Evolutionary conservation across 2,888 invertebrate species (phyloP).

Genomic region (Ephialtes manifestator): DNA sequence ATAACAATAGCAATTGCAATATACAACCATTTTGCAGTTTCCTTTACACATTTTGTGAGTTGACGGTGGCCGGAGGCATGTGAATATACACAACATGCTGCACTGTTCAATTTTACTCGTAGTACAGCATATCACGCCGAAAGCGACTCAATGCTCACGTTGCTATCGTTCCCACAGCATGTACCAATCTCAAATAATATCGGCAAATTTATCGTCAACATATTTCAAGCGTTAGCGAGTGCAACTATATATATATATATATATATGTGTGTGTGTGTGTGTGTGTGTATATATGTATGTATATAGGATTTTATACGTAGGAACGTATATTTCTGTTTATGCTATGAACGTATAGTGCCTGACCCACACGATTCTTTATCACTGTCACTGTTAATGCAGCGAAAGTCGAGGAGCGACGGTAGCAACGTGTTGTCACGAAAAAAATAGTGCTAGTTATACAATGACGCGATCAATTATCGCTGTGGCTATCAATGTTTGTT

Average conservation of each 20-base stretch:
- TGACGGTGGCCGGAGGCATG: background rate
- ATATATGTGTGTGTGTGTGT: too few species aligned
- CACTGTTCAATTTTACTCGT: slow-evolving; percentile 47
- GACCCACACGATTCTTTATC: slow-evolving; percentile 49
- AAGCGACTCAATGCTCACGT: slow-evolving; percentile 29
- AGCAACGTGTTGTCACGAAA: slow-evolving; percentile 43
- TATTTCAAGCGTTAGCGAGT: slow-evolving; percentile 56
- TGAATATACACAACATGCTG: slow-evolving; percentile 10
- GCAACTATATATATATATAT: background rate
- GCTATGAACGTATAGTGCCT: slow-evolving; percentile 3
- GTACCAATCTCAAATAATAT: slow-evolving; percentile 68
- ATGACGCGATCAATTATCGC: slow-evolving; percentile 26
- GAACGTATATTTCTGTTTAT: slow-evolving; percentile 40
- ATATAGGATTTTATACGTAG: background rate
- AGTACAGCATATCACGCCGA: slow-evolving; percentile 43
- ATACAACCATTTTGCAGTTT: background rate
- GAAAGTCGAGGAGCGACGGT: slow-evolving; percentile 51
- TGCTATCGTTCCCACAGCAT: slow-evolving; percentile 42
- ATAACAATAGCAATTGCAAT: background rate
- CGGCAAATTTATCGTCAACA: slow-evolving; percentile 68
- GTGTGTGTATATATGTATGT: too few species aligned
- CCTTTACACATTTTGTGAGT: background rate
- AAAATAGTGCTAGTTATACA: slow-evolving; percentile 31
- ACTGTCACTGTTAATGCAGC: slow-evolving; percentile 62
- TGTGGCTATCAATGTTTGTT: background rate